Base-by-base conservation (phyloP, 92 coral and sea anemone species). In the Isaurus tuberculatus region DNA sequence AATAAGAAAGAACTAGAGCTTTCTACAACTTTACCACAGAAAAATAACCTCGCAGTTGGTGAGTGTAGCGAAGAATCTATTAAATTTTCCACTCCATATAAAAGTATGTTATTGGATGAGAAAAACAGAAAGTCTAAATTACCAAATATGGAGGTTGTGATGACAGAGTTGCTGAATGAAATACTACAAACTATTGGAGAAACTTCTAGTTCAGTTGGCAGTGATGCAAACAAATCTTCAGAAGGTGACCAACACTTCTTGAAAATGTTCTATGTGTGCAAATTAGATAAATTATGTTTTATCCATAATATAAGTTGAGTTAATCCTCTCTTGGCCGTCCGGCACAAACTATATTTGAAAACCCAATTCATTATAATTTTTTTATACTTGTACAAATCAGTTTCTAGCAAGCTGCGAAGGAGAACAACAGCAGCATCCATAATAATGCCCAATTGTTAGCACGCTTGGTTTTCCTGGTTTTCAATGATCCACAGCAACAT, bases 231-330 rank as follows among this genome's bases (percentile, higher is more conserved):
- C n/a, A 53, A 55, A 5, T 8, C 2, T 4, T 51, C 66, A 29
- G 60, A 48, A 73, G 81, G 81, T 51, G 40, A 31, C 29, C 30
- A 75, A 70, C 2, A 10, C 2, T n/a, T n/a, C n/a, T n/a, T 16
- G 17, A 16, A 51, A 19, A 26, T 19, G 23, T 19, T 3, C 1
- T 17, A 40, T 2, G 11, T 0, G 10, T 40, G 4, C 11, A 40
- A 36, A 36, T 0, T 40, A 5, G 10, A 40, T 6, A 40, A 0
- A n/a, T n/a, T n/a, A n/a, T n/a, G n/a, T n/a, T n/a, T n/a, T n/a
- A n/a, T n/a, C n/a, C n/a, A n/a, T n/a, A n/a, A n/a, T n/a, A n/a
- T n/a, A n/a, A n/a, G n/a, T n/a, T n/a, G n/a, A n/a, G n/a, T n/a
- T n/a, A n/a, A n/a, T n/a, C n/a, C n/a, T n/a, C n/a, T n/a, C n/a